phyloP scores from a whole-genome alignment of 2,888 invertebrate genomes.

The Alloplasta piceator region DNA sequence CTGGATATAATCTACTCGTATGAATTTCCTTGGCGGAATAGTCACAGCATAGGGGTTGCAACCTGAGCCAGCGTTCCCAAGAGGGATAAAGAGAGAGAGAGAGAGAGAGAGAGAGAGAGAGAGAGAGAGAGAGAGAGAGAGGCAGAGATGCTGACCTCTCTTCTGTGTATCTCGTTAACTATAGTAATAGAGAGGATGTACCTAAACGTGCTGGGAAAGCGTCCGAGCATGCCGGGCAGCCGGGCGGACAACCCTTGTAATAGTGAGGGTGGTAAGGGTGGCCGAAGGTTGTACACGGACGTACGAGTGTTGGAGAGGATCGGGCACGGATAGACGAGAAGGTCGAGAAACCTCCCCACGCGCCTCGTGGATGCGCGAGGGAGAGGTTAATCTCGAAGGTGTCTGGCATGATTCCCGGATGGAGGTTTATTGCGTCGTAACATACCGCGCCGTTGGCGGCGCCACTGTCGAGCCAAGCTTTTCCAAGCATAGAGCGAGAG shows the following conservation, averaged over 20 bases:
- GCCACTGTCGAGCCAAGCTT: constrained; percentile 42
- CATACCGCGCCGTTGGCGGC: constrained; percentile 67
- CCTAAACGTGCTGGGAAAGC: constrained; percentile 41
- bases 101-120: too few species aligned
- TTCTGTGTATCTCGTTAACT: constrained; percentile 45
- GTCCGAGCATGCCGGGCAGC: constrained; percentile 13
- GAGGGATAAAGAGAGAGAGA: too few species aligned
- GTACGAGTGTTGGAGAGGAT: constrained; percentile 34
- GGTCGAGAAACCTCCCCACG: constrained; percentile 57
- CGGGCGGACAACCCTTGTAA: constrained; percentile 38
- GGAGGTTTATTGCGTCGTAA: constrained; percentile 79
- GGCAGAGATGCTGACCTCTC: constrained; percentile 44
- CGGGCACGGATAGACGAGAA: constrained; percentile 37
- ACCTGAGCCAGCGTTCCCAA: too few species aligned
- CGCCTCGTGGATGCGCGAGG: constrained; percentile 16
- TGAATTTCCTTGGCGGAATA: too few species aligned
- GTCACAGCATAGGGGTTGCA: too few species aligned
- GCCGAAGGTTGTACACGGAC: constrained; percentile 16
- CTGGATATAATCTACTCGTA: too few species aligned
- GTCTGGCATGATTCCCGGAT: constrained; percentile 77
- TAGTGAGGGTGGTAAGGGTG: constrained; percentile 50
- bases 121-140: not conserved
- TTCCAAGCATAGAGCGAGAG: constrained; percentile 25
- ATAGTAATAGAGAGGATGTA: too few species aligned
- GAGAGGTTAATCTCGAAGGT: constrained; percentile 78